phyloP scores from a whole-genome alignment of 2,797 vertebrate genomes.

The Emydoidea blandingii region DNA sequence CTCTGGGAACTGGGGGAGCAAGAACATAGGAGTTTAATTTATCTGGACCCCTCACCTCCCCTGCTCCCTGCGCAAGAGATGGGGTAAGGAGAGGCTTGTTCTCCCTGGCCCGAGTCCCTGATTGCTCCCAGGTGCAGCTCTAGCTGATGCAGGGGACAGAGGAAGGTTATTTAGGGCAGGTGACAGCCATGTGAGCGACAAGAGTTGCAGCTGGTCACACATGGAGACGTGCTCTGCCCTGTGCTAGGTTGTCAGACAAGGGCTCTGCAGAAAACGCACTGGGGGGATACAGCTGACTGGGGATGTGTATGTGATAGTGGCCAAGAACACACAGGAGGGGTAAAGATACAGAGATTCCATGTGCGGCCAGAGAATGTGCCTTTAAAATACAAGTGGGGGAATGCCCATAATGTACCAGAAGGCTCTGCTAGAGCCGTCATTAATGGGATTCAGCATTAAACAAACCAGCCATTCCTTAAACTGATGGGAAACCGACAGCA shows the following conservation, averaged over 20 bases:
- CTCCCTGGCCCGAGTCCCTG: neutral
- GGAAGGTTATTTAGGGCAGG: neutral
- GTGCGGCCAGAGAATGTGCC: neutral
- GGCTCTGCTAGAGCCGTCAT: no score
- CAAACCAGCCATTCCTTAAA: no score
- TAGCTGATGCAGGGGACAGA: neutral
- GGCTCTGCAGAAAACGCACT: neutral
- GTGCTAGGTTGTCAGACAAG: neutral
- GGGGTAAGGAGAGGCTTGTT: neutral
- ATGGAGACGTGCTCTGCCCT: neutral
- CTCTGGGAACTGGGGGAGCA: neutral
- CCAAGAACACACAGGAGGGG: neutral
- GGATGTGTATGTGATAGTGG: neutral
- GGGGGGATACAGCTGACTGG: neutral
- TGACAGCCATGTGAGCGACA: neutral
- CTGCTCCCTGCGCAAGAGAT: neutral
- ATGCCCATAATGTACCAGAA: neutral
- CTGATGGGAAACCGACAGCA: no score
- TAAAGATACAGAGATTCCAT: neutral
- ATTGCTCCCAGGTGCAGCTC: neutral
- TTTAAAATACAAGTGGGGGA: neutral
- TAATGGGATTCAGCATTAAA: no score
- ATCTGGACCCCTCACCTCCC: neutral
- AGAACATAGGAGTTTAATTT: neutral
- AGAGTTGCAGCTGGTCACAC: neutral